Percentiles rank a stretch among this genome's conserved stretches.
phyloP scores from a whole-genome alignment of 2,797 vertebrate genomes.

The Muscicapa striata region DNA sequence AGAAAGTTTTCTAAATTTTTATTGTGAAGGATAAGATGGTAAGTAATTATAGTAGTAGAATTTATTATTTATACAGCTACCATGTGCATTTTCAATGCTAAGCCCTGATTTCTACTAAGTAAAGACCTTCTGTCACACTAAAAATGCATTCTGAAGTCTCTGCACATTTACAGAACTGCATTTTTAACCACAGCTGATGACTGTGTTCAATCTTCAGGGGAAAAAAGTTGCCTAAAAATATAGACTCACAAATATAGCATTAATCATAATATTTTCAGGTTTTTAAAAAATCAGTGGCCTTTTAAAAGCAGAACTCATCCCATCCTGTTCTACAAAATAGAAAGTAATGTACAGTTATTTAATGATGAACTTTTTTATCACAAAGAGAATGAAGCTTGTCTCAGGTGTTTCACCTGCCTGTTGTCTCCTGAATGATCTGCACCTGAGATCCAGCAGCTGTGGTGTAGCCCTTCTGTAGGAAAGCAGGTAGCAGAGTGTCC shows the following conservation, averaged over 20 bases:
- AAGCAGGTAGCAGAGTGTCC: not conserved
- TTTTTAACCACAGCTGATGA: conserved; percentile 53
- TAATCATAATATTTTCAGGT: conserved; percentile 35
- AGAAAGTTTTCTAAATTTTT: conserved; percentile 8
- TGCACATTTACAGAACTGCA: conserved; percentile 41
- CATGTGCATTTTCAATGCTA: conserved; percentile 20
- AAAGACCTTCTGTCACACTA: conserved; percentile 42
- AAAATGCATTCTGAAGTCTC: conserved; percentile 57
- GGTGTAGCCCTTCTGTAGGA: not conserved
- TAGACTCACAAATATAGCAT: not conserved
- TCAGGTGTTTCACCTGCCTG: not conserved
- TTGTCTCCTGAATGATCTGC: not conserved
- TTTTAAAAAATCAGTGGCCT: not conserved
- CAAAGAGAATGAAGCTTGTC: not conserved
- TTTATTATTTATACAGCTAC: conserved; percentile 63
- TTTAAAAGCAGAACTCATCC: not conserved
- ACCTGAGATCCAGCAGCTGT: not conserved
- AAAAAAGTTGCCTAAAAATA: conserved; percentile 23
- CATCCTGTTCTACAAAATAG: not conserved
- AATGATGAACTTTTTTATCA: not conserved
- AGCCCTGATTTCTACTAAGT: conserved; percentile 41
- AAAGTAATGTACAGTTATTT: not conserved
- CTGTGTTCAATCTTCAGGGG: not conserved
- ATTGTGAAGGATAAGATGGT: not conserved
- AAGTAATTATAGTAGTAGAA: conserved; percentile 40